These are phyloP conservation scores for Mus spretus DNA, from an alignment of 2,797 vertebrate species.

Conservation along the genomic window DNA sequence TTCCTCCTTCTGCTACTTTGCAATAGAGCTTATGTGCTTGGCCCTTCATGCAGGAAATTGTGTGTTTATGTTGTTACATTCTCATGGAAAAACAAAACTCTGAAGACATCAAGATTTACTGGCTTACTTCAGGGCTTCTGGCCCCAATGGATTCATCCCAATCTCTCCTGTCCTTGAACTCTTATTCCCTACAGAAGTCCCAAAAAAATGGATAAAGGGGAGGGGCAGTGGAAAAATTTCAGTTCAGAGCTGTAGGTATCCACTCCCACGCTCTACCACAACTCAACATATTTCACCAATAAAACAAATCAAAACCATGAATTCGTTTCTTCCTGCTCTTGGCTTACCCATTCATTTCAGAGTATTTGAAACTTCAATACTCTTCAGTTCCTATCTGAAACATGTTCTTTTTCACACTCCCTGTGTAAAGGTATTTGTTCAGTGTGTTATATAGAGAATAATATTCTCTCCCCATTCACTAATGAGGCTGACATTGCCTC, in stretches of 20 bases:
- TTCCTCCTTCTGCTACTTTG: constrained; percentile 53
- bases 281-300: neutral
- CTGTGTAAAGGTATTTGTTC: neutral
- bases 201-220: neutral
- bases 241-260: neutral
- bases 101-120: neutral
- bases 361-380: neutral
- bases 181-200: neutral
- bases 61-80: neutral
- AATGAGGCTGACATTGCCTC: neutral
- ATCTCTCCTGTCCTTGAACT: neutral
- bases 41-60: neutral
- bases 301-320: neutral
- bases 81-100: neutral
- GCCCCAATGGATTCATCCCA: neutral
- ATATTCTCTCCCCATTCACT: neutral
- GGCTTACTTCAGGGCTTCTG: neutral
- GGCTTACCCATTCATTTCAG: neutral
- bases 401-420: neutral
- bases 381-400: neutral
- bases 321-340: neutral
- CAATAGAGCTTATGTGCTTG: constrained; percentile 48
- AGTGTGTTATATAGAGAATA: neutral
- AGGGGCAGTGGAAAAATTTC: neutral
- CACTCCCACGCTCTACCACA: neutral